These are phyloP conservation scores for Mactra quadrangularis DNA, from an alignment of 1,140 invertebrate genomes.

Conservation along the genomic window DNA sequence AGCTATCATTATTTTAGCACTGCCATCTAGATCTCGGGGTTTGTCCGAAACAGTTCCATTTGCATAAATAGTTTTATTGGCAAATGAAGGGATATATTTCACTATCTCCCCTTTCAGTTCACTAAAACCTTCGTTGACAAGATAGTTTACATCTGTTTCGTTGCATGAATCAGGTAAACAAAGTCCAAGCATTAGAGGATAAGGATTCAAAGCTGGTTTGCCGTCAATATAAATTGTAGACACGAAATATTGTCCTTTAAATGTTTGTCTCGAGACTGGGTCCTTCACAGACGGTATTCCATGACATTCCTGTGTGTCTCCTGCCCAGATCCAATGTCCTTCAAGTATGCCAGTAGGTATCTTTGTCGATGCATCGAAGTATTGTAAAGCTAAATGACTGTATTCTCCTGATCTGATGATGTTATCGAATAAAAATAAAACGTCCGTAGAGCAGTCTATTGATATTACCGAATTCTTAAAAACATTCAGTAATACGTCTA, in stretches of 20 bases:
- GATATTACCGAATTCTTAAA: too few relatives aligned
- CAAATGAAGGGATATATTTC: neutral
- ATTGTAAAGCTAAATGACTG: too few relatives aligned
- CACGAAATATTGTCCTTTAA: constrained; percentile 25
- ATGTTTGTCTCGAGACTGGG: neutral
- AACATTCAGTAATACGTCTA: constrained; percentile 91
- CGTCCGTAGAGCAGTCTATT: too few relatives aligned
- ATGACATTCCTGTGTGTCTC: constrained; percentile 38
- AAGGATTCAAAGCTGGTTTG: neutral
- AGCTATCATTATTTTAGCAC: neutral
- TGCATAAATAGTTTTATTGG: too few relatives aligned
- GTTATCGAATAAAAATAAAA: too few relatives aligned
- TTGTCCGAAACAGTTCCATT: too few relatives aligned
- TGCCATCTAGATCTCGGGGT: too few relatives aligned
- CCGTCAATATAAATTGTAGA: neutral
- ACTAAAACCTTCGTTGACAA: neutral
- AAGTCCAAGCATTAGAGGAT: constrained; percentile 6
- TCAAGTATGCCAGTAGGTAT: constrained; percentile 44
- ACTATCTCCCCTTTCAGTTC: neutral
- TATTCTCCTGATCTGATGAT: too few relatives aligned
- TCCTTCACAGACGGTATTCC: neutral
- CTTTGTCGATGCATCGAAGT: constrained; percentile 47
- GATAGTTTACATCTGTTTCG: constrained; percentile 9
- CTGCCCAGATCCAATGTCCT: constrained; percentile 34
- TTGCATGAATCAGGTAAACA: constrained; percentile 57